phyloP scores from a whole-genome alignment of 2,797 vertebrate genomes.

The Anableps anableps region DNA sequence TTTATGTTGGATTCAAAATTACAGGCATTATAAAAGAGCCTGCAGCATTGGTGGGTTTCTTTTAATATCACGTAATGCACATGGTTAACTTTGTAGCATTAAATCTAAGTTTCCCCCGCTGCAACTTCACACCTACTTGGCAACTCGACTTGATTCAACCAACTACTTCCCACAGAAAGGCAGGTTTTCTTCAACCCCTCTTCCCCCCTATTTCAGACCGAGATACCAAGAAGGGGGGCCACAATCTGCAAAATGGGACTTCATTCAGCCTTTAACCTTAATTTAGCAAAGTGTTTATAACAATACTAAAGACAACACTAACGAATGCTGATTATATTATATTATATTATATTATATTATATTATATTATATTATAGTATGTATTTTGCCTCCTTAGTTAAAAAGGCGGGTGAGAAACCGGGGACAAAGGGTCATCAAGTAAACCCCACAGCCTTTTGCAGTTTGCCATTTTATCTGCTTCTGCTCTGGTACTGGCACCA shows the following conservation, averaged over 20 bases:
- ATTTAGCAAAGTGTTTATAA: no score
- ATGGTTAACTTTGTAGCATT: no score
- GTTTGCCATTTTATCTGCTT: constrained; percentile 15
- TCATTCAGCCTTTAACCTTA: no score
- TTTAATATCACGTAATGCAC: no score
- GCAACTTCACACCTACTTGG: no score
- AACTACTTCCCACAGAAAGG: no score
- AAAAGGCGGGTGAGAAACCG: not conserved
- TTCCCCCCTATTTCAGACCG: no score
- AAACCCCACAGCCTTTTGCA: constrained; percentile 7
- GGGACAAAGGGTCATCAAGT: not conserved
- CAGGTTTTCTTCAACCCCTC: no score
- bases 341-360: not conserved
- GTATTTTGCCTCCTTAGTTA: not conserved
- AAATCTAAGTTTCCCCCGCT: no score
- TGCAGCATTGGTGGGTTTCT: not conserved
- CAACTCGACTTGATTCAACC: no score
- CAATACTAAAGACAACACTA: not conserved
- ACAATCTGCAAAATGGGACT: no score
- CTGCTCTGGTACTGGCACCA: not conserved
- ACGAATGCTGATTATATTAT: not conserved
- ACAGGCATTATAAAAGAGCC: not conserved
- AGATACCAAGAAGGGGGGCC: no score
- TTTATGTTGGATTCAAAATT: not conserved
- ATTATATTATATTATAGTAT: not conserved